These are phyloP conservation scores for Heliothis virescens DNA, from an alignment of 1,140 invertebrate genomes.

Conservation along the genomic window DNA sequence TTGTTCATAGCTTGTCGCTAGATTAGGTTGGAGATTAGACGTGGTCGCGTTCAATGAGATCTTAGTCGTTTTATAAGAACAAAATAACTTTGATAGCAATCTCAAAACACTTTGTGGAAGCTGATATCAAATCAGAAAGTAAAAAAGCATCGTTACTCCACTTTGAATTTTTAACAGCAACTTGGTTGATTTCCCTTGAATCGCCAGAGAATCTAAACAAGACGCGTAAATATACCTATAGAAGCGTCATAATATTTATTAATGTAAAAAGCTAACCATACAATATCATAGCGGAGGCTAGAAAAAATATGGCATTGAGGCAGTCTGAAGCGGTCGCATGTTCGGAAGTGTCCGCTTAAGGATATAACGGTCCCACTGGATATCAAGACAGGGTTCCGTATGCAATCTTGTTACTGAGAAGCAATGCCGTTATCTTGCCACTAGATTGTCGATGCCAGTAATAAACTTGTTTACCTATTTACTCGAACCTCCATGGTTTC, in stretches of 20 bases:
- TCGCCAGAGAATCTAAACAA: no score
- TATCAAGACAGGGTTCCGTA: conserved; percentile 58
- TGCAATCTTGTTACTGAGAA: conserved; percentile 56
- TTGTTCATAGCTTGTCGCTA: conserved; percentile 46
- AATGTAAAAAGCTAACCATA: conserved; percentile 5
- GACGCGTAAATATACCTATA: neutral
- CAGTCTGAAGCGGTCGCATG: conserved; percentile 41
- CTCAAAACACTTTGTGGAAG: conserved; percentile 14
- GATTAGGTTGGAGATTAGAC: conserved; percentile 46
- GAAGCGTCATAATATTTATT: conserved; percentile 10
- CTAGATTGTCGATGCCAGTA: conserved; percentile 36
- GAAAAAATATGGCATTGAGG: conserved; percentile 27
- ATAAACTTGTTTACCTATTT: conserved; percentile 58
- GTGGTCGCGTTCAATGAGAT: conserved; percentile 36
- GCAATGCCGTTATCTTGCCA: conserved; percentile 55
- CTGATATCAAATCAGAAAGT: conserved; percentile 4
- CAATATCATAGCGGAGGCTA: conserved; percentile 17
- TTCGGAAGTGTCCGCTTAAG: conserved; percentile 66
- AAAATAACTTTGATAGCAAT: conserved; percentile 15
- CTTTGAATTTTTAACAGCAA: neutral
- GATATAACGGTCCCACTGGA: conserved; percentile 64
- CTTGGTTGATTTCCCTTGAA: conserved; percentile 5
- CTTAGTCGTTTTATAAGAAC: conserved; percentile 23
- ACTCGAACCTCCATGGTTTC: conserved; percentile 27
- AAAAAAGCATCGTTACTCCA: conserved; percentile 4